phyloP scores from a whole-genome alignment of 1,140 invertebrate species.

The Cydia amplana region DNA sequence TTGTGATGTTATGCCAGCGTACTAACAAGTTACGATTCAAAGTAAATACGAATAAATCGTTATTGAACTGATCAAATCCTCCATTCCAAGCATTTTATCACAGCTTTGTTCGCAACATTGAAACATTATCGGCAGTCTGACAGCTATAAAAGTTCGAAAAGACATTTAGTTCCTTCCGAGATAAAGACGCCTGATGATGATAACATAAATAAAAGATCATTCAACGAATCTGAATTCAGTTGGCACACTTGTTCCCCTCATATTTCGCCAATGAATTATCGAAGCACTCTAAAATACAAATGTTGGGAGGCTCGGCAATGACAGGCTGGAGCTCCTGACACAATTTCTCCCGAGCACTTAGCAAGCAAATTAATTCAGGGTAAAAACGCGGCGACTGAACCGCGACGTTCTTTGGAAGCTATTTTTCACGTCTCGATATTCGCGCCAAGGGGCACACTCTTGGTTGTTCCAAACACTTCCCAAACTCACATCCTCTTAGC shows the following conservation, averaged over 20 bases:
- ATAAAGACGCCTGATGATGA: constrained; percentile 30
- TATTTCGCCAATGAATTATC: constrained; percentile 43
- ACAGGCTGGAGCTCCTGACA: constrained; percentile 46
- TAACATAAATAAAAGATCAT: constrained; percentile 28
- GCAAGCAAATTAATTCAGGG: constrained; percentile 61
- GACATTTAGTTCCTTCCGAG: not conserved
- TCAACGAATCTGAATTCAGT: constrained; percentile 23
- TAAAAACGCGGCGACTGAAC: constrained; percentile 48
- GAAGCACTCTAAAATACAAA: constrained; percentile 50
- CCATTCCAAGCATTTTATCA: not conserved
- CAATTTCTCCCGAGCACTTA: constrained; percentile 53
- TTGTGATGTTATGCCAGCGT: not conserved
- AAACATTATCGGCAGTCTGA: not conserved
- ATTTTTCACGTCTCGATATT: constrained; percentile 58
- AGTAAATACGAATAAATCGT: not conserved
- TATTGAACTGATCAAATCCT: constrained; percentile 11
- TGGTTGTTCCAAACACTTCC: not conserved
- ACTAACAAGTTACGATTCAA: constrained; percentile 23
- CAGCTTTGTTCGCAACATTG: constrained; percentile 14
- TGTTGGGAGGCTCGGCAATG: constrained; percentile 48
- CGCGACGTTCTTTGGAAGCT: constrained; percentile 42
- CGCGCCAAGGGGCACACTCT: constrained; percentile 45
- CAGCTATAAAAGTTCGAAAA: constrained; percentile 8
- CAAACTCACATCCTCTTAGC: not conserved
- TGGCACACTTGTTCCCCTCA: constrained; percentile 24